These are phyloP conservation scores for Plebejus anna DNA, from an alignment of 2,888 invertebrate genomes.

Conservation along the genomic window DNA sequence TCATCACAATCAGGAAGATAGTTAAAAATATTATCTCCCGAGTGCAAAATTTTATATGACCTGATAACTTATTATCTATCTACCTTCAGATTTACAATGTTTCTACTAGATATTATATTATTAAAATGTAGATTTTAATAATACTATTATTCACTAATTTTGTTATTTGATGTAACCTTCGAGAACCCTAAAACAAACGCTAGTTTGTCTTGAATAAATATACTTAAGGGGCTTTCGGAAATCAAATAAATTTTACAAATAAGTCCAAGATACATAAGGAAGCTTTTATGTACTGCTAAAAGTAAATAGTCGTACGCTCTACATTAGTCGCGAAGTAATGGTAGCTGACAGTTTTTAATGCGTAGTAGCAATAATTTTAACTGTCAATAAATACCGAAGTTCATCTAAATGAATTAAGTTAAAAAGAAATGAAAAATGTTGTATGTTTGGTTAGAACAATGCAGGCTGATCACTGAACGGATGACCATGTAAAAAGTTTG, in stretches of 20 bases:
- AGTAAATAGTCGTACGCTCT: background rate
- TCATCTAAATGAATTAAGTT: too few species aligned
- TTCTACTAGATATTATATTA: too few species aligned
- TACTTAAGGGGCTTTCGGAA: slow-evolving; percentile 19
- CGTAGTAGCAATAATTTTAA: background rate
- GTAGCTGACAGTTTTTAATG: background rate
- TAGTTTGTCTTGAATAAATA: slow-evolving; percentile 8
- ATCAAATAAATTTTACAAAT: slow-evolving; percentile 13
- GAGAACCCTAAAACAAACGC: slow-evolving; percentile 10
- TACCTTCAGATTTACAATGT: too few species aligned
- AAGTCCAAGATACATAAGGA: slow-evolving; percentile 17
- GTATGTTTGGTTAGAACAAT: too few species aligned
- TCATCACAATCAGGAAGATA: too few species aligned
- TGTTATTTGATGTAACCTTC: background rate
- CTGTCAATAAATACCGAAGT: background rate
- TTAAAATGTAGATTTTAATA: too few species aligned
- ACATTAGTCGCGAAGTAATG: background rate
- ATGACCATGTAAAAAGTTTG: too few species aligned
- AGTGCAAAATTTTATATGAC: too few species aligned
- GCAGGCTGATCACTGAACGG: too few species aligned
- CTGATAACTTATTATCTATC: too few species aligned
- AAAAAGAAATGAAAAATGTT: too few species aligned
- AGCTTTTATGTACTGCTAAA: slow-evolving; percentile 14
- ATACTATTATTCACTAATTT: background rate
- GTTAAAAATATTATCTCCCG: too few species aligned